Evolutionary conservation across 64 coral and sea anemone species (phyloP).

Genomic region (Pachyseris speciosa): DNA sequence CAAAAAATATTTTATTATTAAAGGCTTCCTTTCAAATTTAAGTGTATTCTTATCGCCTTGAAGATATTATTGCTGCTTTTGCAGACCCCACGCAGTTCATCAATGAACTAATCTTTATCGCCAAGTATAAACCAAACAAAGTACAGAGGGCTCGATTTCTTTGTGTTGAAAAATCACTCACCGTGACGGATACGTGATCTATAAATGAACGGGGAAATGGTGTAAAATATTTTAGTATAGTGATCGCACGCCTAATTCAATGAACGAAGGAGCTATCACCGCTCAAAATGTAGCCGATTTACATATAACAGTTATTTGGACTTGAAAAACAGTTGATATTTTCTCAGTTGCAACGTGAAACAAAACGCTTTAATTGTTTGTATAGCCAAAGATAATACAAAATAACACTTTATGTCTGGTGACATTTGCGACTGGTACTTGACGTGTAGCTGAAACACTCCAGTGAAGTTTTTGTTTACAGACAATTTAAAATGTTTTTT

Average conservation of each 20-base stretch:
- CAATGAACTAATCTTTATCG: no score
- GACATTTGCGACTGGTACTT: background rate
- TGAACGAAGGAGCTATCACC: no score
- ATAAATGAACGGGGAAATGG: background rate
- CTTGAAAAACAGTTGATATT: background rate
- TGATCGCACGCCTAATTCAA: no score
- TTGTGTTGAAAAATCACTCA: slow-evolving; percentile 4
- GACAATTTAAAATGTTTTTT: background rate
- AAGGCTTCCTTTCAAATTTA: background rate
- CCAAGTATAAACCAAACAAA: no score
- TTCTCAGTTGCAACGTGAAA: background rate
- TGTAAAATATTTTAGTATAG: background rate
- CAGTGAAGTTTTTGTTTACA: slow-evolving; percentile 32
- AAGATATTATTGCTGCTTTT: no score
- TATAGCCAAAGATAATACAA: background rate
- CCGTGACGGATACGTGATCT: background rate
- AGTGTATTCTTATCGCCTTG: no score
- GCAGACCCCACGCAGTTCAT: no score
- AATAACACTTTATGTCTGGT: background rate
- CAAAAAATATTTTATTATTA: background rate
- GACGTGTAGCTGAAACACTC: background rate
- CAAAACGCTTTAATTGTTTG: background rate
- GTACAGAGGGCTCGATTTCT: background rate
- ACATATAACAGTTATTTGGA: no score
- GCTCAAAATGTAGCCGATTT: no score